Evolutionary conservation across 2,113 vertebrate species (phyloP).

Genomic region (Phalacrocorax pelagicus): DNA sequence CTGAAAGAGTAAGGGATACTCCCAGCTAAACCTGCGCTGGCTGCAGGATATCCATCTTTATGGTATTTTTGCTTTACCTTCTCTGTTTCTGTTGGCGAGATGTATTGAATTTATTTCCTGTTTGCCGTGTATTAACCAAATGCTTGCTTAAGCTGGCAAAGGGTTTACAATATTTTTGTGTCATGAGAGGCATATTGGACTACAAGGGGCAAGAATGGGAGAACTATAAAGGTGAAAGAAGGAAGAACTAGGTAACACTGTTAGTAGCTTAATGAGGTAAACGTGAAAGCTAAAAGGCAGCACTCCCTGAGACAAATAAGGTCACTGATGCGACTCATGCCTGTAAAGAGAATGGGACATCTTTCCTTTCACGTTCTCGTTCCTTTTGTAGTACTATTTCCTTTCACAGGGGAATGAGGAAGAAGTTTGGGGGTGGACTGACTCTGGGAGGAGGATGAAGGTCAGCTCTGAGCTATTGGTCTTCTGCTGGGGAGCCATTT

Average conservation of each 20-base stretch:
- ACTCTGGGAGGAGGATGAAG: background rate
- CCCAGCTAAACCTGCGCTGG: background rate
- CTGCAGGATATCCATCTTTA: background rate
- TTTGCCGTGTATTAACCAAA: background rate
- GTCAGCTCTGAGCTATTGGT: background rate
- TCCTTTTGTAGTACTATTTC: background rate
- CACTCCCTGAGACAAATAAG: background rate
- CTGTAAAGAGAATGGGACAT: background rate
- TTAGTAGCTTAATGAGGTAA: background rate
- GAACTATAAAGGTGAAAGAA: background rate
- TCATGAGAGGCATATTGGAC: background rate
- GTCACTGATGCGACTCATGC: accelerated
- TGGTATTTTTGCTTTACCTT: background rate
- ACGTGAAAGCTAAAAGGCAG: background rate
- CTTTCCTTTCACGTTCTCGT: background rate
- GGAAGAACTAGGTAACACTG: background rate
- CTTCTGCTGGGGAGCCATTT: background rate
- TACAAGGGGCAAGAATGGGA: background rate
- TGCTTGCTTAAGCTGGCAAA: background rate
- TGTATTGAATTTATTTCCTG: background rate
- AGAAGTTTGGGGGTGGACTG: background rate
- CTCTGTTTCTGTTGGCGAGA: background rate
- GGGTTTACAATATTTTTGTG: background rate
- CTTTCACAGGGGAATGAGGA: background rate
- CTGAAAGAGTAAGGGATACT: background rate